A percentile compares a stretch with the other conserved stretches of the same genome.
Evolutionary conservation across 2,113 vertebrate genomes (phyloP).

Genomic region (Aythya baeri): DNA sequence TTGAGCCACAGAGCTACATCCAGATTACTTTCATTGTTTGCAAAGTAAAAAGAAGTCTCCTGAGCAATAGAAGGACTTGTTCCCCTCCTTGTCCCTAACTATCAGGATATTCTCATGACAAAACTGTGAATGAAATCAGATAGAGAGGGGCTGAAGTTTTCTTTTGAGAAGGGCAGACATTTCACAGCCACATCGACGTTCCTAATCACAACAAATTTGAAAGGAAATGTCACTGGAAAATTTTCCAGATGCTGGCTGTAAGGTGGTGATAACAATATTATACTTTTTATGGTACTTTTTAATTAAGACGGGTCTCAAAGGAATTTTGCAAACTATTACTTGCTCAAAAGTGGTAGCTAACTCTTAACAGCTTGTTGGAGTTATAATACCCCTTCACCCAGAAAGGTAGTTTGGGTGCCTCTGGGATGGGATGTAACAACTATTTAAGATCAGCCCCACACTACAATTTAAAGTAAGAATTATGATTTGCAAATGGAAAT

Average conservation of each 20-base stretch:
- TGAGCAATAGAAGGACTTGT: not conserved
- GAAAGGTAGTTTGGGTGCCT: not conserved
- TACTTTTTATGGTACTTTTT: not conserved
- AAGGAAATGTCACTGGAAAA: not conserved
- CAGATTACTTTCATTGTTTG: not conserved
- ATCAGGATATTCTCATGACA: not conserved
- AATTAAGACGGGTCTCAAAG: conserved; percentile 14
- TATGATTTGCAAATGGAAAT: conserved; percentile 43
- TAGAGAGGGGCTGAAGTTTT: not conserved
- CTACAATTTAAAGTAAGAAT: not conserved
- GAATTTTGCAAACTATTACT: not conserved
- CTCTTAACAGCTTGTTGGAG: not conserved
- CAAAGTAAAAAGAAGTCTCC: not conserved
- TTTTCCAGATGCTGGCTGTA: not conserved
- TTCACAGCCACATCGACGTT: accelerated
- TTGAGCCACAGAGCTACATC: not conserved
- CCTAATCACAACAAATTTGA: not conserved
- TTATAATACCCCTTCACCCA: not conserved
- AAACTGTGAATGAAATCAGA: not conserved
- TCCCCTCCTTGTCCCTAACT: not conserved
- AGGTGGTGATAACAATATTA: not conserved
- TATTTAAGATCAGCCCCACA: not conserved
- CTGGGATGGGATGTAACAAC: not conserved
- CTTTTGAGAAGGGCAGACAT: not conserved
- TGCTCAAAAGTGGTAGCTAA: not conserved